Percentiles rank a stretch among this genome's conserved stretches.
Evolutionary conservation across 1,140 invertebrate genomes (phyloP).

Genomic region (Pachypsylla venusta): DNA sequence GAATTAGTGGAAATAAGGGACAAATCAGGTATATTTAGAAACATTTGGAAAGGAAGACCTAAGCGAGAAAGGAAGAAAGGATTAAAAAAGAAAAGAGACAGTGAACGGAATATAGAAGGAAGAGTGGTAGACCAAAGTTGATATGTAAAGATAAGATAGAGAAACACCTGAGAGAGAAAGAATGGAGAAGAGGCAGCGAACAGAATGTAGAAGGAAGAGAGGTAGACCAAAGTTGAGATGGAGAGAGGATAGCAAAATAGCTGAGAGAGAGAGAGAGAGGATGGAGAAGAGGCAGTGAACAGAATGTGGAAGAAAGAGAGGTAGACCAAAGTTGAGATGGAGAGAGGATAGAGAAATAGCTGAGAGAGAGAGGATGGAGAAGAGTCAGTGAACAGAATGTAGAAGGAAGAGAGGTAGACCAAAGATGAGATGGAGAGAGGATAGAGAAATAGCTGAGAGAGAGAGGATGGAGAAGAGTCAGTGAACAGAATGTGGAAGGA

Average conservation of each 20-base stretch:
- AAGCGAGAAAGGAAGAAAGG: too few species aligned
- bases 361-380: conserved; percentile 18
- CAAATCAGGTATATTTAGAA: too few species aligned
- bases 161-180: too few species aligned
- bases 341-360: conserved; percentile 16
- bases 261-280: conserved; percentile 19
- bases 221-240: too few species aligned
- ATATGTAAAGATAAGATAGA: too few species aligned
- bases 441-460: conserved; percentile 7
- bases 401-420: conserved; percentile 13
- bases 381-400: conserved; percentile 19
- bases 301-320: background rate
- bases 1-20: too few species aligned
- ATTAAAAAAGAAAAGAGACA: too few species aligned
- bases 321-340: background rate
- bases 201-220: too few species aligned
- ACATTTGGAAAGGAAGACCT: too few species aligned
- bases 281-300: conserved; percentile 20
- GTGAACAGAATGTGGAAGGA: conserved; percentile 12
- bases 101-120: too few species aligned
- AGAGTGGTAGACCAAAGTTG: too few species aligned
- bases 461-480: conserved; percentile 16
- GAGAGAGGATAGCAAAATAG: background rate
- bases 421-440: conserved; percentile 10
- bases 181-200: too few species aligned